These are phyloP conservation scores for Lepidurus packardi DNA, from an alignment of 1,140 invertebrate genomes.

Conservation along the genomic window DNA sequence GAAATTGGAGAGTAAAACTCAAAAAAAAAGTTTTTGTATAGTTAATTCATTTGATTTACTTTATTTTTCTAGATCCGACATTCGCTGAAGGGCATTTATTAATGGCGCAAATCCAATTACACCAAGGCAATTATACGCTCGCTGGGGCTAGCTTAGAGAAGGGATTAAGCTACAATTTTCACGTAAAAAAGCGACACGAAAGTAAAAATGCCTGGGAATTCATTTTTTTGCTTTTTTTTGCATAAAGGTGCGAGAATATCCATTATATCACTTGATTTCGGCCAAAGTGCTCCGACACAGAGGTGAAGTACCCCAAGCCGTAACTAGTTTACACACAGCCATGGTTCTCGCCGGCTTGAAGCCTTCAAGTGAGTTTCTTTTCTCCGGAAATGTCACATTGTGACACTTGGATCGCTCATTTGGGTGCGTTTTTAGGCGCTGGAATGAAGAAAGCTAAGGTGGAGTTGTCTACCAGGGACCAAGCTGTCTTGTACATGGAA, in stretches of 20 bases:
- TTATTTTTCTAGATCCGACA: conserved; percentile 56
- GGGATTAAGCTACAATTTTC: conserved; percentile 84
- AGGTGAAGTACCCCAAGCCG: conserved; percentile 63
- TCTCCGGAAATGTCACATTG: conserved; percentile 44
- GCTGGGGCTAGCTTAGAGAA: conserved; percentile 80
- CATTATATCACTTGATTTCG: conserved; percentile 79
- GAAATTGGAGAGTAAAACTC: too few relatives aligned
- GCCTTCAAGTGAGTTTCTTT: conserved; percentile 39
- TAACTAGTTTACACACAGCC: conserved; percentile 66
- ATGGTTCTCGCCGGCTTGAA: conserved; percentile 51
- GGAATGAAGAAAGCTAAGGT: conserved; percentile 37
- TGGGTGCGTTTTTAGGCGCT: conserved; percentile 42
- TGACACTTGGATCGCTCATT: too few relatives aligned
- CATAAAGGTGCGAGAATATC: conserved; percentile 67
- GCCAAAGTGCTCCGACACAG: conserved; percentile 74
- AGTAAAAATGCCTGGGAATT: not conserved
- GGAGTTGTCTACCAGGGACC: conserved; percentile 64
- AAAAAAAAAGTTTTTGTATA: too few relatives aligned
- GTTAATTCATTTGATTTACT: conserved; percentile 2
- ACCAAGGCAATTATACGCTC: conserved; percentile 64
- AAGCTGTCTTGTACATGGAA: conserved; percentile 80
- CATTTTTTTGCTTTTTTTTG: conserved; percentile 30
- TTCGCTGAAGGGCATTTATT: conserved; percentile 77
- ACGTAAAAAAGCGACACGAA: conserved; percentile 48
- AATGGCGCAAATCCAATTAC: conserved; percentile 73